Evolutionary conservation across 2,797 vertebrate species (phyloP).

Genomic region (Gambelia wislizenii): DNA sequence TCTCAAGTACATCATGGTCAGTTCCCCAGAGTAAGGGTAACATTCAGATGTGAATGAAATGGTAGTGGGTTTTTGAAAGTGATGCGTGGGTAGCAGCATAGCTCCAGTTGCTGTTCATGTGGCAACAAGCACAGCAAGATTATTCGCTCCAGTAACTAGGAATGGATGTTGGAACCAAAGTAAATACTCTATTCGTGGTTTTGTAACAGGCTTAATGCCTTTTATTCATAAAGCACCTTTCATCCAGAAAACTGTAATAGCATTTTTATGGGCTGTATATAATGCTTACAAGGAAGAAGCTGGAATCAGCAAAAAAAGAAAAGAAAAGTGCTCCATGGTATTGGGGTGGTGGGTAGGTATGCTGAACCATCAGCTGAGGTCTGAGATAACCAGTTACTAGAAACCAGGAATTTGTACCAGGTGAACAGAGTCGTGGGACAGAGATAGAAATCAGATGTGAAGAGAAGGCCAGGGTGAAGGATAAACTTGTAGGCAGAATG

Average conservation of each 20-base stretch:
- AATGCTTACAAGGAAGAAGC: background rate
- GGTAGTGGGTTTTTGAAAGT: accelerated
- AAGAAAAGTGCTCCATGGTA: background rate
- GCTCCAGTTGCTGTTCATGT: background rate
- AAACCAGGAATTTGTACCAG: background rate
- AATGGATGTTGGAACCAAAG: slow-evolving; percentile 63
- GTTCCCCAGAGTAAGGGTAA: background rate
- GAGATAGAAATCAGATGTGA: background rate
- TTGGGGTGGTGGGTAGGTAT: background rate
- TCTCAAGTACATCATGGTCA: background rate
- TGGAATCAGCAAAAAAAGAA: slow-evolving; percentile 40
- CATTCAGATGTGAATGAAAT: background rate
- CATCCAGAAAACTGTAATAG: slow-evolving; percentile 44
- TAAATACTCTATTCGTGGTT: slow-evolving; percentile 31
- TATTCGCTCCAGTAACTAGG: slow-evolving; percentile 64
- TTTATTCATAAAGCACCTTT: slow-evolving; percentile 55
- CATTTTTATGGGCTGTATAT: background rate
- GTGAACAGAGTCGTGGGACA: background rate
- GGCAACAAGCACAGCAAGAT: slow-evolving; percentile 62
- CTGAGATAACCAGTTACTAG: background rate
- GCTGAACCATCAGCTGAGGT: background rate
- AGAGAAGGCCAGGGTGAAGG: background rate
- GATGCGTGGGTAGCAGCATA: background rate
- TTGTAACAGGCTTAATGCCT: slow-evolving; percentile 54
- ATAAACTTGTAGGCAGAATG: background rate